phyloP scores from a whole-genome alignment of 35 echinoderm and acorn worm genomes.

The Strongylocentrotus purpuratus region DNA sequence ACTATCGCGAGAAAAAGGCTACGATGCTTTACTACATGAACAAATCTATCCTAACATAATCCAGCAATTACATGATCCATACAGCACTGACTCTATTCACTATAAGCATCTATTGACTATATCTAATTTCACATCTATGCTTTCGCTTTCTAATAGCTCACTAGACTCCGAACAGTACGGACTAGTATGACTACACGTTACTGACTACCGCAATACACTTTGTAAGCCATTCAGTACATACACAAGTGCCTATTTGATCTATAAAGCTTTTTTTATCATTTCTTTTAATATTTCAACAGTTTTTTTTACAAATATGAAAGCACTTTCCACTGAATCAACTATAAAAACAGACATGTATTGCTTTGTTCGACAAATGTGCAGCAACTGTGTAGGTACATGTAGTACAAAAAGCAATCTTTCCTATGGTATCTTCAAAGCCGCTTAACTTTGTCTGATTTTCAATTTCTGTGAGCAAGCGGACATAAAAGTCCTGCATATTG shows the following conservation, averaged over 20 bases:
- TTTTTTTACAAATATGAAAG: background rate
- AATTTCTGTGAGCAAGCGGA: too few species aligned
- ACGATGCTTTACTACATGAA: too few species aligned
- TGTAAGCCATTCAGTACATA: background rate
- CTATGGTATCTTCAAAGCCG: too few species aligned
- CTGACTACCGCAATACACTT: background rate
- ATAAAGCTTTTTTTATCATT: background rate
- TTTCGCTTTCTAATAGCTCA: background rate
- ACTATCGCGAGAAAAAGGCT: too few species aligned
- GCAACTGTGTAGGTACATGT: background rate
- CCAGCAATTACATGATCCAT: too few species aligned
- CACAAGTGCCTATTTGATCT: background rate
- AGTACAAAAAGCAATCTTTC: too few species aligned
- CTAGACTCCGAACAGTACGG: background rate
- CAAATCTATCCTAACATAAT: too few species aligned
- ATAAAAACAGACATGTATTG: conserved; percentile 16
- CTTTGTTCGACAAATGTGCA: background rate
- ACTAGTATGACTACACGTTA: background rate
- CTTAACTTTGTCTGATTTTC: too few species aligned
- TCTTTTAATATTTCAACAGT: background rate
- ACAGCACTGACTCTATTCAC: too few species aligned
- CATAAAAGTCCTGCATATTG: too few species aligned
- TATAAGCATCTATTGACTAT: background rate
- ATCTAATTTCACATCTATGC: background rate
- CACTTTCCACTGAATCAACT: background rate